Evolutionary conservation across 2,113 vertebrate genomes (phyloP), one percentile per base, ranked within the genome.

Genomic region (Salvelinus sp.): DNA sequence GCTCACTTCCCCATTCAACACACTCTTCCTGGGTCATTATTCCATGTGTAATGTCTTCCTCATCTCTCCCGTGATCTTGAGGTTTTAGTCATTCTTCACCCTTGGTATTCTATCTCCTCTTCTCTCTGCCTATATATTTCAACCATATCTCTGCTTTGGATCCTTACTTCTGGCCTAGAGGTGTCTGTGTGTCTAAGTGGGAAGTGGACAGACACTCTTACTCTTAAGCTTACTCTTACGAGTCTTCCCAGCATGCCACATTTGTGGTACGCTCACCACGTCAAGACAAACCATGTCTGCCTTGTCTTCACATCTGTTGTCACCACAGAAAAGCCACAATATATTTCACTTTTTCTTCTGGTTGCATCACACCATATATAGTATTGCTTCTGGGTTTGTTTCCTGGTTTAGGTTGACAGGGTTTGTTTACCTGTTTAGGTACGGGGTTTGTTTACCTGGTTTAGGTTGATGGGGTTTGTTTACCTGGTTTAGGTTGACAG

Each of bases 91-190:
- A 3, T 22, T 30, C 64, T 66, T 30, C 64, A 30, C 23, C 12
- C 14, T 30, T 28, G 9, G 23, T 25, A 28, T 25, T 23, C 25
- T 10, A 16, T 28, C 1, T 14, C 25, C 14, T 28, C 1, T 58
- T 73, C 62, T 47, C 64, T 22, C 9, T 38, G n/a, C 14, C n/a
- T 6, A 18, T 57, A 60, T 72, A 30, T 71, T 65, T 50, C 2
- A 10, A 14, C 77, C 4, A 30, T 20, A 25, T 63, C 20, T 44
- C 10, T 64, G 4, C 62, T 76, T 33, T 48, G 18, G 28, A 3
- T 70, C 74, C 3, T 70, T 81, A 12, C n/a, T 76, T 64, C 4
- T 57, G n/a, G 70, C 70, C 62, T 50, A 33, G 70, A 18, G 33
- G 18, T 44, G 20, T 69, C 48, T 20, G 0, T 2, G 3, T 14